Percentiles rank a stretch among this genome's conserved stretches.
These are phyloP conservation scores for Romanogobio albipinnatus DNA, from an alignment of 2,113 vertebrate genomes.

Conservation along the genomic window DNA sequence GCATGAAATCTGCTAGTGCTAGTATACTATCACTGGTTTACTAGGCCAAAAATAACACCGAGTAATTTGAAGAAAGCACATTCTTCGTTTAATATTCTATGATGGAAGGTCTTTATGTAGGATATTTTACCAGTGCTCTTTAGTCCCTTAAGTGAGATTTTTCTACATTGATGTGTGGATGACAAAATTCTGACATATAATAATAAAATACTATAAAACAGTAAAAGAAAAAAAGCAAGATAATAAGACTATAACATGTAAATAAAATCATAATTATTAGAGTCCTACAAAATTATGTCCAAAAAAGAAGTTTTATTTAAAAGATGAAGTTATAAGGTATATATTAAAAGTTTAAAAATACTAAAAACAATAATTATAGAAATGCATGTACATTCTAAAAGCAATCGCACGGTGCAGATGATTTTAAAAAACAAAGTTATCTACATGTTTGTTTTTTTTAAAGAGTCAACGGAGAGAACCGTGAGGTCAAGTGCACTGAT, in stretches of 20 bases:
- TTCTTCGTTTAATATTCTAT: slow-evolving; percentile 14
- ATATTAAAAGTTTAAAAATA: slow-evolving; percentile 65
- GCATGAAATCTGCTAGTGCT: background rate
- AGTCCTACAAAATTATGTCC: slow-evolving; percentile 74
- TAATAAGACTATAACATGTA: slow-evolving; percentile 68
- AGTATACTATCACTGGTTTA: slow-evolving; percentile 2
- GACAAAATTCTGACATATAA: slow-evolving; percentile 74
- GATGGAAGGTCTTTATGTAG: slow-evolving; percentile 26
- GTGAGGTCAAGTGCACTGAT: slow-evolving; percentile 50
- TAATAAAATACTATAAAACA: slow-evolving; percentile 58
- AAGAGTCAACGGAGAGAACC: slow-evolving; percentile 38
- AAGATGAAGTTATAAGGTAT: slow-evolving; percentile 73
- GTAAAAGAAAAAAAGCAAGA: background rate
- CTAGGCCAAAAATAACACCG: slow-evolving; percentile 33
- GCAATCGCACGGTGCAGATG: slow-evolving; percentile 81
- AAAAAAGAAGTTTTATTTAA: slow-evolving; percentile 73
- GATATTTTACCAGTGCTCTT: slow-evolving; percentile 58
- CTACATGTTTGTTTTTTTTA: slow-evolving; percentile 66
- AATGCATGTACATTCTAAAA: slow-evolving; percentile 83
- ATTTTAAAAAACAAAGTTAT: slow-evolving; percentile 67
- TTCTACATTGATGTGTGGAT: slow-evolving; percentile 77
- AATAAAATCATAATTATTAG: slow-evolving; percentile 76
- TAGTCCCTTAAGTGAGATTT: slow-evolving; percentile 73
- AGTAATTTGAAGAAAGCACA: slow-evolving; percentile 43
- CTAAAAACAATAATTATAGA: slow-evolving; percentile 52